phyloP scores from a whole-genome alignment of 2,797 vertebrate species.

The Tragelaphus eurycerus region DNA sequence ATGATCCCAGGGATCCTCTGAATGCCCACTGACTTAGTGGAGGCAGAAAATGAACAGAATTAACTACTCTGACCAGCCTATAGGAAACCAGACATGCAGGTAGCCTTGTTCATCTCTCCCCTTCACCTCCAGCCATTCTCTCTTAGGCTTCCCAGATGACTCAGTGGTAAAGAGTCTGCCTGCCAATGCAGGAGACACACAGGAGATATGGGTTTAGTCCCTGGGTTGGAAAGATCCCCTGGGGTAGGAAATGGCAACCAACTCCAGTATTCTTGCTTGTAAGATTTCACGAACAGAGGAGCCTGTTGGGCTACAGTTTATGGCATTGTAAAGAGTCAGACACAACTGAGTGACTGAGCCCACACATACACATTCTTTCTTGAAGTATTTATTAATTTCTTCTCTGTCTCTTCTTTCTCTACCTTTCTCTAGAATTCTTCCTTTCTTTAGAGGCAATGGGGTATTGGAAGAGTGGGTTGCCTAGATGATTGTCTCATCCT shows the following conservation, averaged over 20 bases:
- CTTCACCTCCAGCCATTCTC: background rate
- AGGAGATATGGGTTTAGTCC: background rate
- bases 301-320: background rate
- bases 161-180: background rate
- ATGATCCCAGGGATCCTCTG: background rate
- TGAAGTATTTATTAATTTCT: background rate
- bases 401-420: background rate
- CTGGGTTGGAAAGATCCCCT: background rate
- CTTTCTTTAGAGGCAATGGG: background rate
- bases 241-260: background rate
- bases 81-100: background rate
- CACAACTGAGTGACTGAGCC: background rate
- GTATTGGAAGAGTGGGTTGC: background rate
- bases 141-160: background rate
- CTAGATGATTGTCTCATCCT: background rate
- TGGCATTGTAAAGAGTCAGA: background rate
- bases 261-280: background rate
- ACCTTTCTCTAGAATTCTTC: background rate
- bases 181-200: background rate
- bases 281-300: background rate
- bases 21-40: background rate
- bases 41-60: background rate
- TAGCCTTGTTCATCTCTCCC: background rate
- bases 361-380: background rate
- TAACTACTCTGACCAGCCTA: background rate